phyloP scores from a whole-genome alignment of 2,888 invertebrate species.

The Tolmerus cingulatus region DNA sequence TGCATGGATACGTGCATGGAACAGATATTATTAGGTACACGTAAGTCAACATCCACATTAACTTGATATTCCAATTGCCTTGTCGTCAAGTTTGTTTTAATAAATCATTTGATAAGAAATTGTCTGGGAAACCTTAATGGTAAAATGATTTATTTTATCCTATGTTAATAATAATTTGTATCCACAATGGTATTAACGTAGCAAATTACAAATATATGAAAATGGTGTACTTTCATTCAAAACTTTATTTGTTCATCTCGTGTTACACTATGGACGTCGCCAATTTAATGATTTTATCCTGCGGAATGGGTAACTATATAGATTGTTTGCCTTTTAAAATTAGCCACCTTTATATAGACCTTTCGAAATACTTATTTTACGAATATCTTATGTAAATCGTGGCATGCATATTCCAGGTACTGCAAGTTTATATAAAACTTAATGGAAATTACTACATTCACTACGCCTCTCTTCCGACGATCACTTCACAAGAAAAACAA shows the following conservation, averaged over 20 bases:
- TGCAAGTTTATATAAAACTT: too few species aligned
- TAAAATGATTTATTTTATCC: not conserved
- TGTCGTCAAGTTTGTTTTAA: not conserved
- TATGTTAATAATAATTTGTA: not conserved
- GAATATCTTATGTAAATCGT: too few species aligned
- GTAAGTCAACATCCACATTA: not conserved
- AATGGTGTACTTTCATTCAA: not conserved
- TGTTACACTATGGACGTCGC: too few species aligned
- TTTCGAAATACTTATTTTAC: too few species aligned
- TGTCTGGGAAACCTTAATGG: not conserved
- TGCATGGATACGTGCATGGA: not conserved
- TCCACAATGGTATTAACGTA: not conserved
- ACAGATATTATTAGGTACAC: not conserved
- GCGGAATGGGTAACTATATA: too few species aligned
- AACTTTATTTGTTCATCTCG: not conserved
- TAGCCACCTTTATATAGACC: too few species aligned
- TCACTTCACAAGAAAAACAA: too few species aligned
- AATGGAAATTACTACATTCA: too few species aligned
- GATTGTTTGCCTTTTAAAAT: too few species aligned
- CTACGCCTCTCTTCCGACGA: too few species aligned
- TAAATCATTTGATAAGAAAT: not conserved
- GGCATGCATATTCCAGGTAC: too few species aligned
- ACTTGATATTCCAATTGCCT: not conserved
- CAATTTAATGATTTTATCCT: too few species aligned
- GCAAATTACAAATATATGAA: not conserved